Evolutionary conservation across 1,140 invertebrate species (phyloP).

Genomic region (Samia ricini): DNA sequence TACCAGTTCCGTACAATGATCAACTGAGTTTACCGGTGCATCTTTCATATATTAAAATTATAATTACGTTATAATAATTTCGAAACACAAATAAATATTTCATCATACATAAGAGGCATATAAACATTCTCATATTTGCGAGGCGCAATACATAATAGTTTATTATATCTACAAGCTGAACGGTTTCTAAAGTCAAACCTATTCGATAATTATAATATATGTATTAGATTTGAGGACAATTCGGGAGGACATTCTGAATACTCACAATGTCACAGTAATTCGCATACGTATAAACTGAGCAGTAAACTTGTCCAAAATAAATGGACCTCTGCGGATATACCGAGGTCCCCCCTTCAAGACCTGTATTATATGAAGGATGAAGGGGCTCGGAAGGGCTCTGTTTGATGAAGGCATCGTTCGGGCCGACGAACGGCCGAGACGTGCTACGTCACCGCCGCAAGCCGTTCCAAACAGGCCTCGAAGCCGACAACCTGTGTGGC

Average conservation of each 20-base stretch:
- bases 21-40: constrained; percentile 2
- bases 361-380: background rate
- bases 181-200: too few species aligned
- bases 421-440: constrained; percentile 35
- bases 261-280: background rate
- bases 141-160: too few species aligned
- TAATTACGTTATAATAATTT: background rate
- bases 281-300: background rate
- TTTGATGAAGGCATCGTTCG: constrained; percentile 22
- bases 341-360: background rate
- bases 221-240: too few species aligned
- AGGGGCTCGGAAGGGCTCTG: constrained; percentile 20
- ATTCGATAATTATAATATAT: too few species aligned
- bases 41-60: background rate
- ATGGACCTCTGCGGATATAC: background rate
- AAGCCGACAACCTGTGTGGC: constrained; percentile 63
- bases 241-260: too few species aligned
- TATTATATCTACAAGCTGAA: too few species aligned
- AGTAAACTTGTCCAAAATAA: background rate
- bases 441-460: constrained; percentile 57
- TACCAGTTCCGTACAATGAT: constrained; percentile 30
- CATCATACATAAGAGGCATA: too few species aligned
- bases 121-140: too few species aligned
- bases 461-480: constrained; percentile 54
- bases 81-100: background rate